Conservation (phyloP, 2,113 vertebrate genomes). For the Erinaceus europaeus region DNA sequence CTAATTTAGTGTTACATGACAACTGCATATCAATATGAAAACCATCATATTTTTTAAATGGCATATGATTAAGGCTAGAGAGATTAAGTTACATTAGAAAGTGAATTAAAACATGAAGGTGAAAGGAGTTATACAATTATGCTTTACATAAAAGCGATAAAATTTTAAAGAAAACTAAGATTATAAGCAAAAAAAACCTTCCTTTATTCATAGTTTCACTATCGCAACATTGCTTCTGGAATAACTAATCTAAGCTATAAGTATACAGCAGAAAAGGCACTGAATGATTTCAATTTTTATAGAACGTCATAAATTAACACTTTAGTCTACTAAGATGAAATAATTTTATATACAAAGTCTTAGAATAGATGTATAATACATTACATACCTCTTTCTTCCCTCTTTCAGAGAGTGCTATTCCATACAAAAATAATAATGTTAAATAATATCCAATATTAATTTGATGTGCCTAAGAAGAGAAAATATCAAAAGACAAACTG, state of each 20-base stretch:
- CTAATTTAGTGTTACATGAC: no score
- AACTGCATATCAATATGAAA: neutral
- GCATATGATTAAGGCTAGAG: conserved; percentile 3
- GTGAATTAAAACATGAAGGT: neutral
- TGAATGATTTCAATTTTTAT: neutral
- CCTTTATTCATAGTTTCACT: neutral
- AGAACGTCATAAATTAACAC: conserved; percentile 10
- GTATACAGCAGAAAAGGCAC: neutral
- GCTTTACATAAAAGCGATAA: neutral
- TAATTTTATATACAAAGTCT: neutral
- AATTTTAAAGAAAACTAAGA: neutral
- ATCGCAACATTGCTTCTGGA: neutral
- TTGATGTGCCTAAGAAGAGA: conserved; percentile 69
- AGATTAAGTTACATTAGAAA: conserved; percentile 12
- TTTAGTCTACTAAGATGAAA: conserved; percentile 33
- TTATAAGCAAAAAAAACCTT: no score
- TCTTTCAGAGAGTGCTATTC: conserved; percentile 72
- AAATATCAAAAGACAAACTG: no score
- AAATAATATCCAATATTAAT: conserved; percentile 74
- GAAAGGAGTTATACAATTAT: neutral
- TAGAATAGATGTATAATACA: conserved; percentile 15
- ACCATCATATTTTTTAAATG: conserved; percentile 21
- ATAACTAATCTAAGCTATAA: conserved; percentile 19
- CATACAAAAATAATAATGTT: conserved; percentile 73
- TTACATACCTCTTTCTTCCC: conserved; percentile 70